These are phyloP conservation scores for Crotalus horridus DNA, from an alignment of 2,113 vertebrate genomes.

Conservation along the genomic window DNA sequence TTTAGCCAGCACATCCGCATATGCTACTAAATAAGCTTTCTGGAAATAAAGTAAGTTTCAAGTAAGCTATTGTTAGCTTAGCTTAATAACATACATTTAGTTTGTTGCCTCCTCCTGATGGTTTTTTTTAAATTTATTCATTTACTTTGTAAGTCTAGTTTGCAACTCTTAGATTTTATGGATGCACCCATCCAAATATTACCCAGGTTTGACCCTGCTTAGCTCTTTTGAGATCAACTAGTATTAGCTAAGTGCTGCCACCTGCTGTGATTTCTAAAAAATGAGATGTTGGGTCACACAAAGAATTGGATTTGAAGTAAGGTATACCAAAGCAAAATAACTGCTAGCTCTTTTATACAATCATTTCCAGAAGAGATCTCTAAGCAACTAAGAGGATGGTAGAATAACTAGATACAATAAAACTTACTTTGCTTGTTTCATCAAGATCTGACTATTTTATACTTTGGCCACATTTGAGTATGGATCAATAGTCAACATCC, in stretches of 20 bases:
- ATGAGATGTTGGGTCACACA: not conserved
- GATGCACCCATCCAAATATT: not conserved
- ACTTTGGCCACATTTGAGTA: not conserved
- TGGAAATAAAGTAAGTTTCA: not conserved
- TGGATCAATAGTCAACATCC: not conserved
- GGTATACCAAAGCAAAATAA: not conserved
- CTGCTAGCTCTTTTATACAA: not conserved
- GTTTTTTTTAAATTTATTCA: not conserved
- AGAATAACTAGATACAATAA: not conserved
- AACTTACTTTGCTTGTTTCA: not conserved
- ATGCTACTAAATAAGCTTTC: not conserved
- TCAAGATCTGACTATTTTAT: not conserved
- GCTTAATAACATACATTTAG: not conserved
- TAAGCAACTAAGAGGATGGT: not conserved
- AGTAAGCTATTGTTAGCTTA: not conserved
- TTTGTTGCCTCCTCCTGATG: not conserved
- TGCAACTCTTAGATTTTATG: not conserved
- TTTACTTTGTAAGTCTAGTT: not conserved
- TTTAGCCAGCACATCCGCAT: not conserved
- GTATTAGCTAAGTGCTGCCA: not conserved
- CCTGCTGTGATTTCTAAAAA: not conserved
- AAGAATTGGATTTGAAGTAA: not conserved
- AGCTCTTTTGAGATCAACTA: not conserved
- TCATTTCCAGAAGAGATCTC: not conserved
- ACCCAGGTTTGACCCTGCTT: not conserved